These are phyloP conservation scores for Malacoraja senta DNA, from an alignment of 2,797 vertebrate genomes.

Conservation along the genomic window DNA sequence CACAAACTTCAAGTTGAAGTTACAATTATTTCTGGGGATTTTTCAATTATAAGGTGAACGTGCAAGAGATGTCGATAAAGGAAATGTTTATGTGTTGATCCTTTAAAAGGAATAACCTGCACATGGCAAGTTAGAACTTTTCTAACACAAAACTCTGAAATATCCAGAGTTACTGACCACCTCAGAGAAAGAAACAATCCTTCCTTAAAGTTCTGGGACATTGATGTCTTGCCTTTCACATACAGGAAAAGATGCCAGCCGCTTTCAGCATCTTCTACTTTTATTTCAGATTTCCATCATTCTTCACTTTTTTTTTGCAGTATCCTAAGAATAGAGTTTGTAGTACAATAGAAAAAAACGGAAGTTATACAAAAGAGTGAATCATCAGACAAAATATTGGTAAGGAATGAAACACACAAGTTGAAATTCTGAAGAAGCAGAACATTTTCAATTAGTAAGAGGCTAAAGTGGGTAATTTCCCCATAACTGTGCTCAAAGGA, in stretches of 20 bases:
- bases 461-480: not conserved
- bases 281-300: not conserved
- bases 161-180: not conserved
- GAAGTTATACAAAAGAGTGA: not conserved
- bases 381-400: not conserved
- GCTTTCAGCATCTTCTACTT: not conserved
- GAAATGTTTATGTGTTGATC: not conserved
- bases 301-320: not conserved
- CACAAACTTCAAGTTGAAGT: not conserved
- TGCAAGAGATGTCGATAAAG: not conserved
- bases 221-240: not conserved
- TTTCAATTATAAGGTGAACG: conserved; percentile 11
- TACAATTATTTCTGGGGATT: not conserved
- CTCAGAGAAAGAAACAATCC: not conserved
- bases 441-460: not conserved
- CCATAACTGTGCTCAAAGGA: not conserved
- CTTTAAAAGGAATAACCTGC: not conserved
- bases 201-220: not conserved
- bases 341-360: not conserved
- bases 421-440: not conserved
- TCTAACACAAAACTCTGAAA: not conserved
- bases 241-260: not conserved
- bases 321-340: not conserved
- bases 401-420: not conserved
- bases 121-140: not conserved